Evolutionary conservation across 2,888 invertebrate genomes (phyloP).

Genomic region (Allolobophora icterica): DNA sequence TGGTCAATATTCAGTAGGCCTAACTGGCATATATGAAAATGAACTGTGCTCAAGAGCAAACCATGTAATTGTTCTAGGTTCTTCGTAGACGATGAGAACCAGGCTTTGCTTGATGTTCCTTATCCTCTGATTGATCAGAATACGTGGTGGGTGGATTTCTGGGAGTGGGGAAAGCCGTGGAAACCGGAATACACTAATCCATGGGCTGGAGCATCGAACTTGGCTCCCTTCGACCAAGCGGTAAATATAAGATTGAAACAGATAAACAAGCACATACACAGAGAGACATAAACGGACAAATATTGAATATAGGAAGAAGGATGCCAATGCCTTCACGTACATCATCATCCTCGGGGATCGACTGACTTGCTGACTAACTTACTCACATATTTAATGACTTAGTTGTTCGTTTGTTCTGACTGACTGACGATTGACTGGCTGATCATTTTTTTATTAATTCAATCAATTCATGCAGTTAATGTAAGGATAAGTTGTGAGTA

Average conservation of each 20-base stretch:
- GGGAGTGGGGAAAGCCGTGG: slow-evolving; percentile 71
- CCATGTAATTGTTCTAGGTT: slow-evolving; percentile 47
- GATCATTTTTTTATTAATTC: no score
- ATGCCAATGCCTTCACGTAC: no score
- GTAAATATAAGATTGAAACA: neutral
- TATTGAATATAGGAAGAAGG: neutral
- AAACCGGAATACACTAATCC: slow-evolving; percentile 53
- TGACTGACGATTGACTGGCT: no score
- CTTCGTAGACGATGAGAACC: slow-evolving; percentile 54
- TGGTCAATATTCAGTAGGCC: no score
- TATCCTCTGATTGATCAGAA: slow-evolving; percentile 43
- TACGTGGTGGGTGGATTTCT: slow-evolving; percentile 69
- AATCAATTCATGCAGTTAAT: neutral
- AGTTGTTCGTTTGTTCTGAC: no score
- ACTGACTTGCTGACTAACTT: no score
- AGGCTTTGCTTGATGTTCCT: slow-evolving; percentile 52
- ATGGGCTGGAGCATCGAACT: slow-evolving; percentile 53
- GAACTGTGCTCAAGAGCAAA: neutral
- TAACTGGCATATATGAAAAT: no score
- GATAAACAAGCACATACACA: neutral
- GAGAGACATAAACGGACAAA: no score
- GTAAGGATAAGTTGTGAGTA: neutral
- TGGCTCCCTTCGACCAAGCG: slow-evolving; percentile 62
- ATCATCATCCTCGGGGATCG: no score
- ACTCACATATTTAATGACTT: no score